Evolutionary conservation across 2,113 vertebrate genomes (phyloP), one percentile per base, ranked within the genome.

Genomic region (Danio rerio): DNA sequence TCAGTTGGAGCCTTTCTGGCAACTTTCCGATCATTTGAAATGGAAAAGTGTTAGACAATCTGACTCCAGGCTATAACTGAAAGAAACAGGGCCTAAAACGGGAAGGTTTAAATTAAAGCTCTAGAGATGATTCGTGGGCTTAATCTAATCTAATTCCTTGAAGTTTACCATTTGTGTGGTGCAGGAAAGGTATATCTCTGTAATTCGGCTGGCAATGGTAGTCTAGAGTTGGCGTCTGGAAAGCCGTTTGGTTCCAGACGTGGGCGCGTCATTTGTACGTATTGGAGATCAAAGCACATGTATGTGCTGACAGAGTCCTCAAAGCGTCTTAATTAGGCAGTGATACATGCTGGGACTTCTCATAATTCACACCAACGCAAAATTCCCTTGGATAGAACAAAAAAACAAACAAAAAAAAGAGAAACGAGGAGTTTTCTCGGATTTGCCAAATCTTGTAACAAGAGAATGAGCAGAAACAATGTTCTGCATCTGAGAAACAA

Each of bases 261-360:
- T 80, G 52, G 81, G 80, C 31, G 31, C 45, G 68, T 83, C 71
- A 78, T 84, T 84, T 86, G 65, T 62, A 73, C 52, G 15, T 72
- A 71, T 72, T 55, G 16, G 45, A 88, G 83, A 85, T 88, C 73
- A 88, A 88, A 88, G 85, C 10, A 53, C 11, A 79, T 55, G 16
- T 77, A 68, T 61, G 74, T 56, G 53, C 21, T 58, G 50, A 73
- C 62, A 69, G 80, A 70, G 55, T 73, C 68, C 73, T 86, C 75
- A 83, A 62, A 86, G 78, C 21, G 2, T 43, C 72, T 83, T 81
- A 86, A 83, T 88, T 72, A 86, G 71, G 52, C 52, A 42, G 52
- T 20, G 16, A 69, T 56, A 50, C 72, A 73, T 21, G 6, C 61
- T 72, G 66, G 56, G 21, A 45, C 56, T 75, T 21, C 71, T 62